Base-by-base conservation (phyloP, 2,113 vertebrate species). In the Hippocampus mohnikei region DNA sequence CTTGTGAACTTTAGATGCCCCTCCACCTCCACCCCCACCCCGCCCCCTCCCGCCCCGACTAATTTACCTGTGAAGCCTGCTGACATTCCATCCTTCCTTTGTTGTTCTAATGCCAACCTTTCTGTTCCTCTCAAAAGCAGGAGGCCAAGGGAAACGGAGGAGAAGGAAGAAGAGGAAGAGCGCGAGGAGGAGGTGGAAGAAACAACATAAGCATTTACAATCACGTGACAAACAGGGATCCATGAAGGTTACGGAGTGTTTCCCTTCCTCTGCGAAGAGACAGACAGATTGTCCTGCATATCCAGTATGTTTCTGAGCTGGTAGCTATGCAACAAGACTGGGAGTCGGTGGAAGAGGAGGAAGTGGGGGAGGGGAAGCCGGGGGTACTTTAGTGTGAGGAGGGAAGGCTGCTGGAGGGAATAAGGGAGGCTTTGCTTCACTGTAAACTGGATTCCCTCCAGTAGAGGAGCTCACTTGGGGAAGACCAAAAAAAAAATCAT, bases 81-180 rank as follows among this genome's bases (percentile, higher is more conserved):
- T 90, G 91, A 93, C 90, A 92, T 93, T 92, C 91, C 89, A 88
- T 90, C 89, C 85, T 89, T 87, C 85, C 85, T 90, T 91, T 91
- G 88, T 90, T 91, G 90, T 90, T 88, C 66, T 87, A 90, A 90
- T 90, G 89, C 83, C 90, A 91, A 90, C 88, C 90, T 90, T 91
- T 91, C 90, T 88, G 85, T 78, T 87, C 74, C 85, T 84, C 87
- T 90, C 86, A 85, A 81, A 91, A 88, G 81, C 72, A 70, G 72
- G 61, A 56, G 74, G 64, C 60, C 71, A 62, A 42, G 70, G 74
- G 60, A 76, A 72, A 78, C 29, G 75, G 29, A 70, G 77, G 59
- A 27, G 80, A 63, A 23, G 21, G 48, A 20, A 63, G 46, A 33
- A 33, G 29, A 33, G 29, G 29, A 33, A 33, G 4, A 33, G 29